Conservation (phyloP, 37 sponge, comb jelly and placozoan species). For the Theonella swinhoei region DNA sequence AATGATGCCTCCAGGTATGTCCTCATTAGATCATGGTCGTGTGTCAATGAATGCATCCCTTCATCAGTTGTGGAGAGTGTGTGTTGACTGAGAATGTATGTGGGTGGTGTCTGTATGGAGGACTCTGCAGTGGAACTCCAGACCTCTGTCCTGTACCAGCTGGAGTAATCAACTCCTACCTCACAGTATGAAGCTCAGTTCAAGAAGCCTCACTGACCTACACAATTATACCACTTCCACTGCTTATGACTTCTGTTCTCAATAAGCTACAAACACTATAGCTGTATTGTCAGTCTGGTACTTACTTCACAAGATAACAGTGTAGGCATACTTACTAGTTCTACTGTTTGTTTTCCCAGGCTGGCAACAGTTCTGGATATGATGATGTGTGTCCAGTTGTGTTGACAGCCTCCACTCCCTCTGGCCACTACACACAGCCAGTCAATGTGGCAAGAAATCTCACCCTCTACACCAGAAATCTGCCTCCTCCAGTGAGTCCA, state of each 20-base stretch:
- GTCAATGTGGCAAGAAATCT: conserved; percentile 12
- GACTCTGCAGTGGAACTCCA: conserved; percentile 47
- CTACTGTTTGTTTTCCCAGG: too few relatives aligned
- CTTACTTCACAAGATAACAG: too few relatives aligned
- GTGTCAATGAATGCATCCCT: too few relatives aligned
- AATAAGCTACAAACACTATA: too few relatives aligned
- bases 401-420: background rate
- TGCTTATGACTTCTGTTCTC: too few relatives aligned
- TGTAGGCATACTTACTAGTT: too few relatives aligned
- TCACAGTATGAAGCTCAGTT: too few relatives aligned
- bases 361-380: background rate
- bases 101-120: conserved; percentile 45
- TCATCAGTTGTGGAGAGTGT: conserved; percentile 50
- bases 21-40: too few relatives aligned
- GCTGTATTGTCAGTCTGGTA: too few relatives aligned
- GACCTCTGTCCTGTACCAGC: background rate
- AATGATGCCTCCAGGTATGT: conserved; percentile 5
- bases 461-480: conserved; percentile 41
- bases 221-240: too few relatives aligned
- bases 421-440: conserved; percentile 31
- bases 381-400: conserved; percentile 49
- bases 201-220: too few relatives aligned
- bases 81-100: conserved; percentile 32
- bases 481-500: conserved; percentile 27
- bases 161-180: background rate